Base-by-base conservation (phyloP, 2,797 vertebrate genomes). In the Loris lydekkerianus region DNA sequence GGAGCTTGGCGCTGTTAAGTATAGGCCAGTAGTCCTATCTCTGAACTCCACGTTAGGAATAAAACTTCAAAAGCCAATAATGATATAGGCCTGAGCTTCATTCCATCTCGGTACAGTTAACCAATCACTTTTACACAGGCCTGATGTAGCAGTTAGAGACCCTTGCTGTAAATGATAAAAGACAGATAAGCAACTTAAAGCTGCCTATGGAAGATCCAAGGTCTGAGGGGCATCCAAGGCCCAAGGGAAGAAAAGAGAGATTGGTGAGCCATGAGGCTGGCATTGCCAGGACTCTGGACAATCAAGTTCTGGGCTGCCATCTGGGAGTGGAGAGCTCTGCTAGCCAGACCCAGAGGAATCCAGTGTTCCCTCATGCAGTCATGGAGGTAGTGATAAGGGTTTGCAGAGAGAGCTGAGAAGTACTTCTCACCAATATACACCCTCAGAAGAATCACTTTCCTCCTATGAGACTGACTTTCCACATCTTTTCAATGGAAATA, bases 1-100 rank as follows among this genome's bases (percentile, higher is more conserved):
- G 53, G 65, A 93, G 18, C 27, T 58, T 60, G 9, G 14, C 49
- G 15, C 49, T n/a, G 3, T 76, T 94, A 78, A 46, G 70, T 37
- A 43, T 21, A 86, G 53, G 80, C n/a, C 65, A 83, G 14, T 58
- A 58, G 75, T 87, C 60, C 25, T 88, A 65, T 85, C 60, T 53
- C 46, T 53, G 29, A 92, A 65, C 58, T 67, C 72, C 40, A 75
- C 15, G 34, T 82, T 93, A 89, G 61, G 60, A 94, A 93, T 83
- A 83, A 95, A 81, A 56, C n/a, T 81, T 93, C 49, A 69, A 84
- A 95, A 95, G 10, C 61, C 18, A 53, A 60, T 67, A 84, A 86
- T 61, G 34, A 92, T 81, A 61, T 95, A 91, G 63, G 31, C 82
- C 61, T 92, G 63, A 97, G 78, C 58, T 40, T 90, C 88, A 53